Evolutionary conservation across 2,888 invertebrate genomes (phyloP), one percentile per base, ranked within the genome.

Genomic region (Andrena hattorfiana): DNA sequence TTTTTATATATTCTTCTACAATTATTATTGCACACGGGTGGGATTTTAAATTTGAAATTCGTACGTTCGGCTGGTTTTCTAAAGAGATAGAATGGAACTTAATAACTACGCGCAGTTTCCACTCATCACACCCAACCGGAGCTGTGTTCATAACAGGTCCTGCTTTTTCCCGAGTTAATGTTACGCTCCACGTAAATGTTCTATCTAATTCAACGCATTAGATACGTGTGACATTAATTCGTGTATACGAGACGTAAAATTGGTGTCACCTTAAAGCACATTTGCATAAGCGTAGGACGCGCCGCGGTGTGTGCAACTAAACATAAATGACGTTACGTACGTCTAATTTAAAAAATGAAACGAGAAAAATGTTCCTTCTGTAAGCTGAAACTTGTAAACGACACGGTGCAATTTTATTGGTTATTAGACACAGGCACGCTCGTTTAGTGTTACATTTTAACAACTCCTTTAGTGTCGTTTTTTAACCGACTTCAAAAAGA

Each of bases 201-300:
- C 49, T 74, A 51, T 70, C 51, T 76, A 81, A 81, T 84, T 76
- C 32, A 54, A 59, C 64, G 80, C 73, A 68, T 80, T 81, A 72
- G 56, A 16, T 60, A 69, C 66, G 56, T 42, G 66, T 76, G 75
- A 73, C 83, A 84, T 76, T 84, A 84, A 83, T 84, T 83, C 69
- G 63, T 54, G 69, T 32, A 78, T 63, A 69, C 23, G 67, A 67
- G 51, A 30, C 32, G 62, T 60, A 51, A 83, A 83, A 83, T 83
- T 83, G 42, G 78, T 83, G 83, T 74, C 83, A 83, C 66, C 78
- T 82, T 83, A 83, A 82, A 82, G 28, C 54, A 28, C 35, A 72
- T 81, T 76, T 67, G 54, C 69, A 64, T 64, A 71, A 67, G 76
- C 76, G 81, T 76, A 67, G 76, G 70, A 56, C 6, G 72, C 4